Evolutionary conservation across 2,888 invertebrate genomes (phyloP), one percentile per base, ranked within the genome.

Genomic region (Drosophila quinaria): DNA sequence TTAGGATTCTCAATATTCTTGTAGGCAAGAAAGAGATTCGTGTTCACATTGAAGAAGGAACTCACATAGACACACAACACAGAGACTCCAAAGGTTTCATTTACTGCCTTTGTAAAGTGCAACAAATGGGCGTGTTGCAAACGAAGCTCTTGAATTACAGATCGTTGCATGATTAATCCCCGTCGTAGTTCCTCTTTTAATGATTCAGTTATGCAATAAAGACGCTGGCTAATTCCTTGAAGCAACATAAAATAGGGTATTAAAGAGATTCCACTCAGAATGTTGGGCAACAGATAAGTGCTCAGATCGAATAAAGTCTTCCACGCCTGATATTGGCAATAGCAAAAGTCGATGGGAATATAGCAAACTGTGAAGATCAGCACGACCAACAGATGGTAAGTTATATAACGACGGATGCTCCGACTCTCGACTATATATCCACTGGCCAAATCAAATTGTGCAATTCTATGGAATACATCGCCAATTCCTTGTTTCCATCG

Each of bases 1-100:
- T 50, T 19, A 0, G 79, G 62, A 0, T 33, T 51, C 6, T 76
- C 76, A n/a, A 81, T 29, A 1, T 41, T 50, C 46, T 87, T 83
- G 35, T 83, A 84, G 1, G 59, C 35, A 4, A 81, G 35, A 10
- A 87, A 84, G 1, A 87, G 17, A n/a, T 68, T 74, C 4, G 79
- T 52, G 10, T 87, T 83, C 25, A 87, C 77, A 46, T 71, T 83
- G 0, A 83, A 62, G 6, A 87, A 68, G 8, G 84, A 79, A 3
- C 77, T 74, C 9, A 74, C 37, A 19, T 63, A 81, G 5, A 70
- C 56, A 13, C 81, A 58, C 3, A 84, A 13, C n/a, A 84, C 52
- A 5, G 84, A 81, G 9, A 65, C 47, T 0, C 74, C 74, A 39
- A 62, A 84, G 5, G 54, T 64, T 4, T 56, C 49, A 49, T 84